These are phyloP conservation scores for Amphiprion ocellaris DNA, from an alignment of 2,113 vertebrate species.

Conservation along the genomic window DNA sequence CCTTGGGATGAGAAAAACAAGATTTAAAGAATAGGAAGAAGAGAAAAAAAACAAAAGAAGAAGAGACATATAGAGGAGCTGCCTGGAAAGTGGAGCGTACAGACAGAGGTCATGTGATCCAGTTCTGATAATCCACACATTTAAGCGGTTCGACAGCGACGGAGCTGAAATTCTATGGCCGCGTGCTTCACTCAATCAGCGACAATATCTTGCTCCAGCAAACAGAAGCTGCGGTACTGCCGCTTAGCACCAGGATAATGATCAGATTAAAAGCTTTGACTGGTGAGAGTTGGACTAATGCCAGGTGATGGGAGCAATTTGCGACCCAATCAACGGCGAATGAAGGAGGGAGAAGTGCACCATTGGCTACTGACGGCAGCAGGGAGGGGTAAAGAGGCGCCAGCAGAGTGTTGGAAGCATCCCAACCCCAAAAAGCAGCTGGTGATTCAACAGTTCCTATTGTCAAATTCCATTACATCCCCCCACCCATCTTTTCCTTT, in stretches of 20 bases:
- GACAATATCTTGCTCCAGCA: constrained; percentile 68
- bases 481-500: constrained; percentile 38
- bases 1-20: constrained; percentile 32
- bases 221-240: constrained; percentile 64
- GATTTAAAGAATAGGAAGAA: constrained; percentile 1
- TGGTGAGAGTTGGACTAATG: constrained; percentile 69
- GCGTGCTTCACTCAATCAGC: constrained; percentile 47
- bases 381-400: constrained; percentile 59
- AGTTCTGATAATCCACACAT: constrained; percentile 53
- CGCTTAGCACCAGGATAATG: constrained; percentile 66
- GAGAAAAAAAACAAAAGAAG: neutral
- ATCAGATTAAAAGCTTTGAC: constrained; percentile 78
- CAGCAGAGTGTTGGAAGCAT: constrained; percentile 72
- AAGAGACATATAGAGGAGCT: neutral
- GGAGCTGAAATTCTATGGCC: constrained; percentile 31
- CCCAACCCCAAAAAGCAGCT: constrained; percentile 70
- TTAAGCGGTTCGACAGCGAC: constrained; percentile 41
- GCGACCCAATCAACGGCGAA: constrained; percentile 57
- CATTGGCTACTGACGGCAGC: constrained; percentile 46
- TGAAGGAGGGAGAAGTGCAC: constrained; percentile 34
- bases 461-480: constrained; percentile 74
- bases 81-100: constrained; percentile 7
- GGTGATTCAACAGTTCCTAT: constrained; percentile 71
- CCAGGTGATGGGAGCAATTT: constrained; percentile 76
- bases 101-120: constrained; percentile 46